phyloP scores from a whole-genome alignment of 2,113 vertebrate species.

The Ameiurus melas region DNA sequence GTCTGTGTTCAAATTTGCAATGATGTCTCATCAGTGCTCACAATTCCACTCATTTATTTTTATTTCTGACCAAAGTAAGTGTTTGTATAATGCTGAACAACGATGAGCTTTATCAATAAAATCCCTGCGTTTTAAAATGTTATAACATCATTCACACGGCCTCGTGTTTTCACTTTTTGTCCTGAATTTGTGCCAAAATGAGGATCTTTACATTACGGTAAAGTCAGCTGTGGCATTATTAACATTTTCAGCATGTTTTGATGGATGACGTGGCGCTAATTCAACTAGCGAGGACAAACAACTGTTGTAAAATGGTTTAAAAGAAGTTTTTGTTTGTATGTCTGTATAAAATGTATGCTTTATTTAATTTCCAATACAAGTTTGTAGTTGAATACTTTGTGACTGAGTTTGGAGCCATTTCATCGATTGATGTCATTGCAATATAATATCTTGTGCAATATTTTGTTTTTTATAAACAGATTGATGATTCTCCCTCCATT shows the following conservation, averaged over 20 bases:
- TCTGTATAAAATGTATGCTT: neutral
- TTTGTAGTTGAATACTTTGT: neutral
- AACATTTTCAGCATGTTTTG: neutral
- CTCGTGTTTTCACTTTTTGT: conserved; percentile 58
- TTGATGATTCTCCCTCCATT: conserved; percentile 88
- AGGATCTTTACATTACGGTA: conserved; percentile 10
- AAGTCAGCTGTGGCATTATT: neutral
- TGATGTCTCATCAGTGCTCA: neutral
- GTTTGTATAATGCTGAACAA: conserved; percentile 54
- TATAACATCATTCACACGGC: conserved; percentile 46
- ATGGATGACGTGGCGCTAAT: neutral
- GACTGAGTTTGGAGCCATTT: conserved; percentile 25
- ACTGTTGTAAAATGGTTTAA: neutral
- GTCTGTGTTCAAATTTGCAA: neutral
- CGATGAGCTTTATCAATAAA: conserved; percentile 58
- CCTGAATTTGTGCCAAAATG: neutral
- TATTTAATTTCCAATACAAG: neutral
- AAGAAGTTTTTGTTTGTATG: neutral
- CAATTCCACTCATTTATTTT: neutral
- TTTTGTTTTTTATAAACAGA: conserved; percentile 91
- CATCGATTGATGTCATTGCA: conserved; percentile 53
- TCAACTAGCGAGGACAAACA: neutral
- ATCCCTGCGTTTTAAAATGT: conserved; percentile 49
- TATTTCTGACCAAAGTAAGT: neutral
- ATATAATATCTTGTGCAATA: conserved; percentile 83